Evolutionary conservation across 23 tunicate genomes (phyloP), one percentile per base, ranked within the genome.

Genomic region (Ciona savignyi): DNA sequence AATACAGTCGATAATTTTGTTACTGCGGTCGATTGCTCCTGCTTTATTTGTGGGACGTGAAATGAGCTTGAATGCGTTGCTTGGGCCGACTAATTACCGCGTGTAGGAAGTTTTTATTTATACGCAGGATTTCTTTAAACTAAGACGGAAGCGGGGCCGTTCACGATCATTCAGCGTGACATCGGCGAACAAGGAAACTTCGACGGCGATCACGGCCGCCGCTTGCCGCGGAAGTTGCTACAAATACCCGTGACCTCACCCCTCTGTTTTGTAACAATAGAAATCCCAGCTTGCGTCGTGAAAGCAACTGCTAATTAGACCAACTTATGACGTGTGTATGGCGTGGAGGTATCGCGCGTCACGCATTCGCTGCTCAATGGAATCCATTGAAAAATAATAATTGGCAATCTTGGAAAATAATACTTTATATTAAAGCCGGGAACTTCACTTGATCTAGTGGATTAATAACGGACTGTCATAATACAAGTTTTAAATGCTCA

Each of bases 241-340:
- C 56, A 42, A 42, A 42, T 42, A 42, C 15, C 56, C 56, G 56
- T 42, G 56, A 15, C 56, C 56, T 42, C 56, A 15, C 56, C 56
- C 56, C 9, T 15, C 11, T n/a, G n/a, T n/a, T n/a, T n/a, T 15
- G 56, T 15, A 42, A 42, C 56, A 42, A 42, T 6, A 15, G 56
- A 42, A 42, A 42, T 42, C 56, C n/a, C 56, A 42, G 56, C 56
- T 42, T 42, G 56, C 56, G 56, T 42, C 56, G 56, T 42, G 56
- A 42, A 42, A 42, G 56, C 56, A 42, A 42, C 56, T 9, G 56
- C 56, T 42, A 42, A 42, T 42, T 42, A 42, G 11, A 6, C 56
- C 56, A 42, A 15, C 56, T 42, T 42, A 42, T 42, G 56, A 42
- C 56, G 56, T 42, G 56, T 42, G 15, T 42, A 42, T 42, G 15